Evolutionary conservation across 2,888 invertebrate genomes (phyloP).

Genomic region (Calliopum simillimum): DNA sequence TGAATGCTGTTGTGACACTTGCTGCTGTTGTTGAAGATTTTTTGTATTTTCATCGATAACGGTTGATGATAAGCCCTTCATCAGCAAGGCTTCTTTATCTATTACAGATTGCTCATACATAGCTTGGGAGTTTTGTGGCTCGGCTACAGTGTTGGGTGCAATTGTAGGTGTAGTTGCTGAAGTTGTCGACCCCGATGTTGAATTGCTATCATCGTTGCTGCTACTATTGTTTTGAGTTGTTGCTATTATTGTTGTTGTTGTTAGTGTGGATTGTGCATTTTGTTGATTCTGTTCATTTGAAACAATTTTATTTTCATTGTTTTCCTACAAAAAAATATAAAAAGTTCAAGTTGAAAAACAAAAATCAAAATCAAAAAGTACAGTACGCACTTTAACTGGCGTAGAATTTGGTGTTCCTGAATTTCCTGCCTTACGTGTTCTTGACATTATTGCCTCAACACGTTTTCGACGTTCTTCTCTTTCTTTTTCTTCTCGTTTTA

Average conservation of each 20-base stretch:
- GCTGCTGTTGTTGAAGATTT: slow-evolving; percentile 58
- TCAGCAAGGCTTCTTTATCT: slow-evolving; percentile 66
- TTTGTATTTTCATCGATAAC: slow-evolving; percentile 66
- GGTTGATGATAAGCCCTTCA: slow-evolving; percentile 65
- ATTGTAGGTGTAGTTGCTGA: slow-evolving; percentile 50
- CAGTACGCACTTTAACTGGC: slow-evolving; percentile 60
- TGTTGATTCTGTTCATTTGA: slow-evolving; percentile 39
- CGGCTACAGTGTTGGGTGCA: slow-evolving; percentile 33
- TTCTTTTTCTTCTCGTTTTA: slow-evolving; percentile 89
- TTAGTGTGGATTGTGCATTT: slow-evolving; percentile 33
- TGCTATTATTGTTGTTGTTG: slow-evolving; percentile 40
- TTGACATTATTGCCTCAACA: slow-evolving; percentile 92
- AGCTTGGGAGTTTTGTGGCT: slow-evolving; percentile 60
- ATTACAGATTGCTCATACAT: slow-evolving; percentile 67
- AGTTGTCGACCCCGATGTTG: slow-evolving; percentile 48
- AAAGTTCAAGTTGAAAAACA: slow-evolving; percentile 20
- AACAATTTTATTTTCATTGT: slow-evolving; percentile 49
- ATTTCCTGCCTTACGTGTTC: slow-evolving; percentile 74
- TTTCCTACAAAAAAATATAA: slow-evolving; percentile 49
- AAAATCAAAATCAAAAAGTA: neutral
- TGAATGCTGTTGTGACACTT: slow-evolving; percentile 45
- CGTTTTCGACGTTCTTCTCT: slow-evolving; percentile 87
- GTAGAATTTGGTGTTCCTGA: slow-evolving; percentile 59
- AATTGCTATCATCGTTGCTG: slow-evolving; percentile 48
- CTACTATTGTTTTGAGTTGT: slow-evolving; percentile 45